Percentiles rank a stretch among this genome's conserved stretches.
These are phyloP conservation scores for Venustaconcha ellipsiformis DNA, from an alignment of 1,140 invertebrate genomes.

Conservation along the genomic window DNA sequence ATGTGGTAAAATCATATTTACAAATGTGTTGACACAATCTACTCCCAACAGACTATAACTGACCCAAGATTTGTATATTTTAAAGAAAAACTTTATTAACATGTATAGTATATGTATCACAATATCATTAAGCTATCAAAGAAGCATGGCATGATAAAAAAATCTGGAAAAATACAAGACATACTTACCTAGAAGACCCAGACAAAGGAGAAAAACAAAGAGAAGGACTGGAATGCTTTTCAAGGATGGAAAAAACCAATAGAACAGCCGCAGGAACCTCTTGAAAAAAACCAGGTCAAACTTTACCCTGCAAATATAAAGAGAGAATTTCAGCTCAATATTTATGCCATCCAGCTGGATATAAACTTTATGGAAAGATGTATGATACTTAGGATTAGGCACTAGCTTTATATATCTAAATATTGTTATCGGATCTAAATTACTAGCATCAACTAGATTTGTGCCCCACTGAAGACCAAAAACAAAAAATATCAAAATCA, in stretches of 20 bases:
- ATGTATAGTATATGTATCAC: background rate
- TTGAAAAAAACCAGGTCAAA: constrained; percentile 67
- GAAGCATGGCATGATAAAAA: too few species aligned
- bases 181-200: constrained; percentile 65
- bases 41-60: background rate
- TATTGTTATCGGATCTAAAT: too few species aligned
- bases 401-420: too few species aligned
- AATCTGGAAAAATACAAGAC: too few species aligned
- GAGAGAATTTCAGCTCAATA: too few species aligned
- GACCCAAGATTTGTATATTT: background rate
- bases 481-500: too few species aligned
- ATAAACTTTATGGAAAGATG: too few species aligned
- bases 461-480: too few species aligned
- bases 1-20: background rate
- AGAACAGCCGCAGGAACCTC: constrained; percentile 62
- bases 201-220: constrained; percentile 63
- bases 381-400: too few species aligned
- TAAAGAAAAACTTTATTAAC: background rate
- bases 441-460: too few species aligned
- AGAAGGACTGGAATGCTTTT: constrained; percentile 57
- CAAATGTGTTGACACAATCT: background rate
- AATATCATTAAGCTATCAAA: constrained; percentile 11
- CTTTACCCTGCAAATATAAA: constrained; percentile 47
- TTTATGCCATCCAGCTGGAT: too few species aligned
- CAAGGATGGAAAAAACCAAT: constrained; percentile 65